Percentiles rank a stretch among this genome's conserved stretches.
Conservation (phyloP, 53 echinoderm and acorn worm genomes). For the Antedon mediterranea region DNA sequence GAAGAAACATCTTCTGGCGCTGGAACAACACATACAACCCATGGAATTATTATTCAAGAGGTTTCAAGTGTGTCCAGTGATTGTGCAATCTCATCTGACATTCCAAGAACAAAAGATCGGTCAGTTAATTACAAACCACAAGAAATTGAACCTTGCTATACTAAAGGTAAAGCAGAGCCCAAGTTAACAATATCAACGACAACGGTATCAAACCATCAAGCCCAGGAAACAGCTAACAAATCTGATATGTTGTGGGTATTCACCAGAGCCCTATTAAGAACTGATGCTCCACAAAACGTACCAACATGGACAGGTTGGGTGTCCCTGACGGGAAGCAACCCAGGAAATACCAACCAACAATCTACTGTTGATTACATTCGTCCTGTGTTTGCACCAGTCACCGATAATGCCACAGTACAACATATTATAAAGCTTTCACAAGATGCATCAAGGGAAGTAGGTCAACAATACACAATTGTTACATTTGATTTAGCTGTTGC, state of each 20-base stretch:
- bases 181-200: too few species aligned
- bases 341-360: conserved; percentile 16
- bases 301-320: conserved; percentile 44
- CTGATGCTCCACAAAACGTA: conserved; percentile 17
- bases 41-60: conserved; percentile 34
- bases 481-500: conserved; percentile 43
- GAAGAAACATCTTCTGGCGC: conserved; percentile 38
- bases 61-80: not conserved
- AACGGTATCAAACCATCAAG: conserved; percentile 10
- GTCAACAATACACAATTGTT: conserved; percentile 31
- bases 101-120: conserved; percentile 9
- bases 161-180: conserved; percentile 21
- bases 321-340: conserved; percentile 18
- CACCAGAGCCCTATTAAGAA: conserved; percentile 1
- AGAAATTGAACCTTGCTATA: conserved; percentile 31
- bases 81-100: not conserved
- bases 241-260: conserved; percentile 31
- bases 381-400: conserved; percentile 31
- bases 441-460: conserved; percentile 25
- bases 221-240: conserved; percentile 5
- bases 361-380: conserved; percentile 38
- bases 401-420: conserved; percentile 20
- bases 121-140: conserved; percentile 2
- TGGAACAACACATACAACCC: conserved; percentile 39
- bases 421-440: conserved; percentile 35